These are phyloP conservation scores for Gavia stellata DNA, from an alignment of 2,113 vertebrate genomes.

Conservation along the genomic window DNA sequence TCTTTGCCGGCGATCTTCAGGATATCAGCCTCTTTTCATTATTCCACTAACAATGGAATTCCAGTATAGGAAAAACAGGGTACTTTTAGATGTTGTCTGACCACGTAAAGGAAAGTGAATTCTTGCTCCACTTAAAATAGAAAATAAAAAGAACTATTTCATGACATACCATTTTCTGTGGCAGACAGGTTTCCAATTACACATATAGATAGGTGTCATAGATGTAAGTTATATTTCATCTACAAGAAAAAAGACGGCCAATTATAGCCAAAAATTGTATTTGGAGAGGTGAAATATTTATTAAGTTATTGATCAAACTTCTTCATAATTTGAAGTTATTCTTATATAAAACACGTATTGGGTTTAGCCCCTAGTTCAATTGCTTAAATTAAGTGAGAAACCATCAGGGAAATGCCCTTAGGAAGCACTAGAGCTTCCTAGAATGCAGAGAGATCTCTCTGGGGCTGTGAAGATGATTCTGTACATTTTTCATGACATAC, in stretches of 20 bases:
- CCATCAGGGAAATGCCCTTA: not conserved
- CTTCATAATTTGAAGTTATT: not conserved
- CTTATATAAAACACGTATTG: not conserved
- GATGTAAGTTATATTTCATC: not conserved
- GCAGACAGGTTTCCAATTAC: not conserved
- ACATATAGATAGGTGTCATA: not conserved
- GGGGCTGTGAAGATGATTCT: not conserved
- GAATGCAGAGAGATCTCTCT: not conserved
- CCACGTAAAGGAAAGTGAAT: not conserved
- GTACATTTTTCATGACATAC: not conserved
- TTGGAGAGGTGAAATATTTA: not conserved
- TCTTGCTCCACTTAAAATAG: not conserved
- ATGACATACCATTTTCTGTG: not conserved
- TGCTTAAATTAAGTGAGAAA: not conserved
- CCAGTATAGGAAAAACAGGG: not conserved
- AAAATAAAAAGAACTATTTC: not conserved
- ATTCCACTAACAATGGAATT: not conserved
- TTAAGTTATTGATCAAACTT: not conserved
- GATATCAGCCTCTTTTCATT: not conserved
- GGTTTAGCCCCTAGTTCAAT: not conserved
- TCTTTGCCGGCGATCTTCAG: not conserved
- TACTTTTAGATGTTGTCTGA: not conserved
- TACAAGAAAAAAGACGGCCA: not conserved
- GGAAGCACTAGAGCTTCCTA: not conserved
- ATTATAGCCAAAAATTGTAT: not conserved